A percentile compares a stretch with the other conserved stretches of the same genome.
These are phyloP conservation scores for Lepus americanus DNA, from an alignment of 2,113 vertebrate genomes.

Conservation along the genomic window DNA sequence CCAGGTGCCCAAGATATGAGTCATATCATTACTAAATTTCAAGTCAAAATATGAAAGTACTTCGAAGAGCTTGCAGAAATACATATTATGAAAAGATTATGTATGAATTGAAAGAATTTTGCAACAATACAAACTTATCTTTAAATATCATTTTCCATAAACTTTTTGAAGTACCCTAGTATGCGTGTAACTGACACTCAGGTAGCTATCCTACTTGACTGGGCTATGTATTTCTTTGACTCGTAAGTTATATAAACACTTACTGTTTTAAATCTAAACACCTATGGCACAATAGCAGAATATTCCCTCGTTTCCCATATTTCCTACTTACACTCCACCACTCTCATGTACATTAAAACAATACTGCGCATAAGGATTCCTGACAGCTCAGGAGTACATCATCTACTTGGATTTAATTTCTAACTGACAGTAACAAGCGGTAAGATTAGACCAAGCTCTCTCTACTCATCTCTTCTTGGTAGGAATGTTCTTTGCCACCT, in stretches of 20 bases:
- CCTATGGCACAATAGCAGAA: background rate
- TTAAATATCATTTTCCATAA: too few relatives aligned
- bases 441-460: background rate
- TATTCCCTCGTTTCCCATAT: background rate
- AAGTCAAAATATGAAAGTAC: background rate
- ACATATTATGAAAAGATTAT: too few relatives aligned
- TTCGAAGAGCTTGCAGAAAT: too few relatives aligned
- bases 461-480: background rate
- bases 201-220: background rate
- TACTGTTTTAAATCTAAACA: constrained; percentile 3
- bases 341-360: background rate
- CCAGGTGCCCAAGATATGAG: background rate
- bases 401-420: background rate
- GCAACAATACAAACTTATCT: too few relatives aligned
- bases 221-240: background rate
- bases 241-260: background rate
- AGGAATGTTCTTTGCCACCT: background rate
- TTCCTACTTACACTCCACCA: background rate
- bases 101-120: too few relatives aligned
- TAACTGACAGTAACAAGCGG: background rate
- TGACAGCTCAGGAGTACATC: background rate
- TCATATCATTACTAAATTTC: constrained; percentile 15
- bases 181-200: background rate
- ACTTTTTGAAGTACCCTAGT: too few relatives aligned
- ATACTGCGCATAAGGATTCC: background rate